Percentiles rank a stretch among this genome's conserved stretches.
Evolutionary conservation across 1,140 invertebrate genomes (phyloP).

Genomic region (Drosophila yakuba): DNA sequence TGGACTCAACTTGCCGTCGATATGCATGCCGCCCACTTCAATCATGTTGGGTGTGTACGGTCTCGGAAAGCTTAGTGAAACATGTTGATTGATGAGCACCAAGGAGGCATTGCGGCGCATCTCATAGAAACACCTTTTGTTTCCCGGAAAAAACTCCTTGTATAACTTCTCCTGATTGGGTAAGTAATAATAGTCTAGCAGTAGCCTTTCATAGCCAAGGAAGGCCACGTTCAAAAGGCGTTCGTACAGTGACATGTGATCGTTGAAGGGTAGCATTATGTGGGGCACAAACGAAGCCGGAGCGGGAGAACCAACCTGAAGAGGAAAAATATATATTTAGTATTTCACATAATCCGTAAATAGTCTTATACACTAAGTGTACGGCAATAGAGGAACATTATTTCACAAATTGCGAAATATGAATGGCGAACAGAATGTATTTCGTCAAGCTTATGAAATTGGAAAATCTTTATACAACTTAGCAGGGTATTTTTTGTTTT

Average conservation of each 20-base stretch:
- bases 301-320: conserved; percentile 80
- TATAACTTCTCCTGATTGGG: conserved; percentile 63
- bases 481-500: too few relatives aligned
- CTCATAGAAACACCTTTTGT: conserved; percentile 24
- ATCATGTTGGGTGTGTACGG: conserved; percentile 86
- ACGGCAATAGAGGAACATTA: background rate
- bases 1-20: conserved; percentile 71
- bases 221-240: conserved; percentile 67
- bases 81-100: conserved; percentile 86
- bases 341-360: too few relatives aligned
- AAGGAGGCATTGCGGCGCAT: conserved; percentile 85
- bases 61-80: conserved; percentile 85
- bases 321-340: too few relatives aligned
- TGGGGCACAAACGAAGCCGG: conserved; percentile 56
- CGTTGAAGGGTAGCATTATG: conserved; percentile 55
- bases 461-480: background rate
- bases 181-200: conserved; percentile 62
- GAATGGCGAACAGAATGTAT: background rate
- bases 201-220: conserved; percentile 43
- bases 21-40: conserved; percentile 87
- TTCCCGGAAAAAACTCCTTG: conserved; percentile 68
- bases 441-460: background rate
- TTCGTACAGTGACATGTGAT: conserved; percentile 78
- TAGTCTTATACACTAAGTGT: background rate
- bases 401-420: background rate